Conservation (phyloP, 2,113 vertebrate genomes). For the Turnix velox region DNA sequence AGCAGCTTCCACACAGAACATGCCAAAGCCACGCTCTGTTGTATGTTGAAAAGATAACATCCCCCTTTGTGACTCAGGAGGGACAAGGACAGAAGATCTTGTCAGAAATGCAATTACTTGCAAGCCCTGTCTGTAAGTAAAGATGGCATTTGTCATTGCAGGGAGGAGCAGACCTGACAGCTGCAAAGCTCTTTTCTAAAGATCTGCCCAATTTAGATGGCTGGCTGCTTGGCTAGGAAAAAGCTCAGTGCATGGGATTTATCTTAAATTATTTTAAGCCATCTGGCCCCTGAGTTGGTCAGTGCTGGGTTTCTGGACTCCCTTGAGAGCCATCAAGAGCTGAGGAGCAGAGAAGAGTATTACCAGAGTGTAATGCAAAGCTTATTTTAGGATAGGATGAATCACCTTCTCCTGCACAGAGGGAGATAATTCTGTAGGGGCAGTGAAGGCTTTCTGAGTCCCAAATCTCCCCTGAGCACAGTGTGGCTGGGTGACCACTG, state of each 20-base stretch:
- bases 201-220: neutral
- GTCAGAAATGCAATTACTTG: neutral
- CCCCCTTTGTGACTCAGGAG: accelerated
- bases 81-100: neutral
- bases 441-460: neutral
- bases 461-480: neutral
- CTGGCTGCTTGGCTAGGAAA: neutral
- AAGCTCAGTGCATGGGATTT: neutral
- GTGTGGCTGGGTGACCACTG: neutral
- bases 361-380: neutral
- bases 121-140: neutral
- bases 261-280: neutral
- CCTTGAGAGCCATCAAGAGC: neutral
- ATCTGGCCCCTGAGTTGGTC: neutral
- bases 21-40: neutral
- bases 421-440: neutral
- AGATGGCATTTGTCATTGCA: slow-evolving; percentile 1
- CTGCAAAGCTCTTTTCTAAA: neutral
- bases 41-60: neutral
- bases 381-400: neutral
- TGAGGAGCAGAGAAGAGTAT: neutral
- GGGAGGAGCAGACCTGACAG: neutral
- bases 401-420: neutral
- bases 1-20: neutral
- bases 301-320: neutral